Percentiles rank a stretch among this genome's conserved stretches.
phyloP scores from a whole-genome alignment of 64 coral and sea anemone species.

The Stichodactyla helianthus region DNA sequence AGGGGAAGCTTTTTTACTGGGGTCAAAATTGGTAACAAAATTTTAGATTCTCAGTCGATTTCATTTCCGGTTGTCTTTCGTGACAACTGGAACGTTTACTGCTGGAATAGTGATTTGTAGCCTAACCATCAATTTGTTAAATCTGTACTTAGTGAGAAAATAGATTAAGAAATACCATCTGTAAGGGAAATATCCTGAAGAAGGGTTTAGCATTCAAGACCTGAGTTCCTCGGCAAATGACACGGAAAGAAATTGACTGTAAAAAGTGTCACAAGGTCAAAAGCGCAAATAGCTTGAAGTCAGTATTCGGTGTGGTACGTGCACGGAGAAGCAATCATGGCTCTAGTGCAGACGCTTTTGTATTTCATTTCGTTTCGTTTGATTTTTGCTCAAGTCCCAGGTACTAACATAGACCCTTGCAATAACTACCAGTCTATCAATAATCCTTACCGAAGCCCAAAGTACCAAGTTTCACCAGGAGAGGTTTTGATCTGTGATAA shows the following conservation, averaged over 20 bases:
- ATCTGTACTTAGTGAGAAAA: too few species aligned
- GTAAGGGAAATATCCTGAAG: background rate
- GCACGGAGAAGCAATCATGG: background rate
- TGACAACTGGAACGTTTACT: background rate
- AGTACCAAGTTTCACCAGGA: constrained; percentile 4
- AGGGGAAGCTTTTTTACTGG: too few species aligned
- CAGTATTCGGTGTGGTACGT: background rate
- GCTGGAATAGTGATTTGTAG: background rate
- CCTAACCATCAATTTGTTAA: background rate
- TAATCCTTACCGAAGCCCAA: constrained; percentile 21
- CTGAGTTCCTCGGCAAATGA: too few species aligned
- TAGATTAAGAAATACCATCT: background rate
- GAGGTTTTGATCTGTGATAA: constrained; percentile 15
- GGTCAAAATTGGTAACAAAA: too few species aligned
- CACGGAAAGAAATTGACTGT: too few species aligned
- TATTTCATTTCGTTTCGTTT: background rate
- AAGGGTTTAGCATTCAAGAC: too few species aligned
- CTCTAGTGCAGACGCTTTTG: background rate
- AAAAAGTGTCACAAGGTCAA: background rate
- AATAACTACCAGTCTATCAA: background rate
- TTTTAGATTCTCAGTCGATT: background rate
- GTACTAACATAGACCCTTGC: constrained; percentile 28
- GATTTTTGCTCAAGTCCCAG: background rate
- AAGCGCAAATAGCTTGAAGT: background rate
- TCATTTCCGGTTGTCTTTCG: background rate